Base-by-base conservation (phyloP, 1,140 invertebrate genomes). In the Lordiphosa collinella region DNA sequence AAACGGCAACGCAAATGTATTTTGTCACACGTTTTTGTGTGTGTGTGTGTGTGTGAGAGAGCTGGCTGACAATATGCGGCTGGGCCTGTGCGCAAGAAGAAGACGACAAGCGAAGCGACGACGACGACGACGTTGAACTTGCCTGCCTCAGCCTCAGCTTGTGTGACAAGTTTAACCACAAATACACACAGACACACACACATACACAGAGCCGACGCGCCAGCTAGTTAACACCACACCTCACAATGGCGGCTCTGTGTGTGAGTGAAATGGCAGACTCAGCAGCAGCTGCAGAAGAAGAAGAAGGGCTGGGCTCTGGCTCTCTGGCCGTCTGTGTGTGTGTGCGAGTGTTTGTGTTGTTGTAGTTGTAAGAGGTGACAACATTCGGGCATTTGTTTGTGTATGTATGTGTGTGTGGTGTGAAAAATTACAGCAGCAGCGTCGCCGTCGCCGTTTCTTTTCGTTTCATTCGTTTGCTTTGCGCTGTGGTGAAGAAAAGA, bases 151-250 rank as follows among this genome's bases (percentile, higher is more conserved):
- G 53, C 62, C 57, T 59, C 68, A 80, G 80, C 80, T 86, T 86
- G 82, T 86, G 80, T 86, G 82, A 86, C 82, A 86, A 86, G 75
- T 86, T 86, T 86, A 76, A 76, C 82, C 82, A 80, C 82, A 86
- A 86, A 72, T 63, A 65, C 61, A 86, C 53, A 70, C 61, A 66
- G 62, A 66, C 35, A 55, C 58, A 53, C 18, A 41, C 13, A 52
- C 51, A 62, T 14, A 44, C 34, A 64, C 51, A 64, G 65, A 65
- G 70, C 61, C 53, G 55, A 50, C 59, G 76, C 71, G 67, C 43
- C 67, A 75, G 67, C 72, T 75, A 73, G 70, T 70, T 70, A 73
- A 65, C 70, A 73, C 66, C 64, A 73, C 72, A 69, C 68, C 72
- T 72, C 68, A 69, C 69, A 84, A 84, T 80, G 76, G 80, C 74